Percentiles rank a stretch among this genome's conserved stretches.
These are phyloP conservation scores for Dynastes maya DNA, from an alignment of 2,888 invertebrate genomes.

Conservation along the genomic window DNA sequence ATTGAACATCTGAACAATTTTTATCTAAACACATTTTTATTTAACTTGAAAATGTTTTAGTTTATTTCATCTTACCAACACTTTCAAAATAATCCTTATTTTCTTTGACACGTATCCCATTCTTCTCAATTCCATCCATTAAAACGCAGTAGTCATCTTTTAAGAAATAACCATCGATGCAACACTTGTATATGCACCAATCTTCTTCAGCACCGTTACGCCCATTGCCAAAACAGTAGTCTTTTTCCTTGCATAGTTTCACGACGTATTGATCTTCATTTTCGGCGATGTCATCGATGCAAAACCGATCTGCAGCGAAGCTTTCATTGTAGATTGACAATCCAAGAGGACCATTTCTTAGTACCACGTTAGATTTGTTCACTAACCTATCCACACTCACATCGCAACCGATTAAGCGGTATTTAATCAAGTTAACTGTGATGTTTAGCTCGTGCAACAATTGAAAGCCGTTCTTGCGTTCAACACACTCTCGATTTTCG, in stretches of 20 bases:
- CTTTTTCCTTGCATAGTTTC: slow-evolving; percentile 14
- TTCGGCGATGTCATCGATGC: neutral
- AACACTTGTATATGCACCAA: slow-evolving; percentile 36
- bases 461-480: neutral
- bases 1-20: too few species aligned
- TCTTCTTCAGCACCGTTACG: neutral
- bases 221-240: neutral
- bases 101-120: neutral
- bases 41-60: too few species aligned
- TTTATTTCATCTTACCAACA: slow-evolving; percentile 8
- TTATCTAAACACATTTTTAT: too few species aligned
- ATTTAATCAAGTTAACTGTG: neutral
- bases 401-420: neutral
- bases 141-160: neutral
- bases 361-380: neutral
- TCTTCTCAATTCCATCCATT: neutral
- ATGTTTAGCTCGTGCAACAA: slow-evolving; percentile 1
- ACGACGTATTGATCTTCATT: neutral
- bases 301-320: neutral
- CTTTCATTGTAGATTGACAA: neutral
- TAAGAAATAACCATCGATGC: neutral
- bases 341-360: neutral
- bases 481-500: slow-evolving; percentile 15
- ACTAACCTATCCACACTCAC: slow-evolving; percentile 11
- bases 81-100: slow-evolving; percentile 16